Evolutionary conservation across 2,888 invertebrate species (phyloP).

Genomic region (Ichneumoninae sp.): DNA sequence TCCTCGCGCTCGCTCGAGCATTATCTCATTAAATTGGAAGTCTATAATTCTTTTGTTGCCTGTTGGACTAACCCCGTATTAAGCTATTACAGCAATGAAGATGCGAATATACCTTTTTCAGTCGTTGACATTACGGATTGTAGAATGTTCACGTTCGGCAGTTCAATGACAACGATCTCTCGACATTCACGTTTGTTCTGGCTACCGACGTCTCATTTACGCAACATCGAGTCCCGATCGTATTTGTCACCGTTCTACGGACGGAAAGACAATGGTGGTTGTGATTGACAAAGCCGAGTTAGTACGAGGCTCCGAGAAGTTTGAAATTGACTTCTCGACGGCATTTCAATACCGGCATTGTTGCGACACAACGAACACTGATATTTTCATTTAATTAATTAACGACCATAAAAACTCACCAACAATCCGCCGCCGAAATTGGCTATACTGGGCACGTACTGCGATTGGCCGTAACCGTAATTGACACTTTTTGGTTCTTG

Average conservation of each 20-base stretch:
- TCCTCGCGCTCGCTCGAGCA: slow-evolving; percentile 19
- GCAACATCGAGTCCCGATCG: slow-evolving; percentile 67
- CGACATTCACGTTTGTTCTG: slow-evolving; percentile 44
- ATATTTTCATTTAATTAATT: background rate
- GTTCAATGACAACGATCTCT: slow-evolving; percentile 64
- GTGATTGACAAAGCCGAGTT: slow-evolving; percentile 12
- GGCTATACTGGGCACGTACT: slow-evolving; percentile 74
- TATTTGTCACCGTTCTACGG: slow-evolving; percentile 63
- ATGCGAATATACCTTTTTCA: slow-evolving; percentile 59
- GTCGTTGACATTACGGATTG: slow-evolving; percentile 65
- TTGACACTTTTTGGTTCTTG: slow-evolving; percentile 73
- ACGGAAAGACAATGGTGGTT: background rate
- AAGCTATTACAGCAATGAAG: slow-evolving; percentile 52
- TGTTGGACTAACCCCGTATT: slow-evolving; percentile 47
- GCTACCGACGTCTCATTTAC: slow-evolving; percentile 61
- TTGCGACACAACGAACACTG: background rate
- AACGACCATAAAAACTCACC: slow-evolving; percentile 72
- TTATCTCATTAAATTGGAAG: slow-evolving; percentile 34
- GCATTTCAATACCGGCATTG: background rate
- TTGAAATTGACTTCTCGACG: background rate
- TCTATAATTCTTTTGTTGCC: slow-evolving; percentile 48
- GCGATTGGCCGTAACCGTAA: slow-evolving; percentile 74
- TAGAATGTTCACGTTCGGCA: slow-evolving; percentile 68
- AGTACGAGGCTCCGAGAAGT: background rate
- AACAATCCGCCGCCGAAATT: slow-evolving; percentile 75